Base-by-base conservation (phyloP, 2,888 invertebrate species). In the Nomada goodeniana region DNA sequence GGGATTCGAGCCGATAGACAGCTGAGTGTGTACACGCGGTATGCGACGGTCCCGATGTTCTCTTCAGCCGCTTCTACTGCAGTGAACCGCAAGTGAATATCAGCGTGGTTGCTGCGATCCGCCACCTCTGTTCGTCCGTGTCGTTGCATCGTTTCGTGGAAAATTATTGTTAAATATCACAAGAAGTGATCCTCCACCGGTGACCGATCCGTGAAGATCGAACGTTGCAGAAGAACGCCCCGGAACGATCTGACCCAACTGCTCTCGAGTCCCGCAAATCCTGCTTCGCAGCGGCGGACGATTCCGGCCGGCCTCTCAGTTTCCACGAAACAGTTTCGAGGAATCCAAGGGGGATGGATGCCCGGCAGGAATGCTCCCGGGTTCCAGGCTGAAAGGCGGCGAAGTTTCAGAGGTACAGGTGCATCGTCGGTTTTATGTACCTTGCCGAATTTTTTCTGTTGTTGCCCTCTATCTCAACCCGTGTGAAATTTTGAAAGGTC, bases 291-390 rank as follows among this genome's bases (percentile, higher is more conserved):
- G n/a, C 42, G 52, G 52, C 23, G 26, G 26, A 44, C 29, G 2
- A 23, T 60, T 60, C 50, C 15, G 36, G 20, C 23, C 15, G 23
- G 44, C 18, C 65, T 7, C 73, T 50, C 36, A 36, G 36, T 36
- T 36, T 36, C 59, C 20, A 29, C 20, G 57, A 20, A 57, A 55
- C 57, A 7, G 53, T 67, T 67, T 44, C 59, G 52, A 23, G 47
- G 74, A 74, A 74, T 60, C 60, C 18, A 18, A 47, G n/a, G n/a
- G n/a, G 23, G 11, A 64, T 29, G 11, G 47, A 36, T 65, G 61
- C 50, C n/a, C 23, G 26, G n/a, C 29, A 9, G 52, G 70, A 70
- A 70, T 47, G 29, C 29, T 26, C 55, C 36, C 9, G 29, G 60
- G 47, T 36, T 36, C 47, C 50, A 53, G 13, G 15, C 2, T n/a